Conservation (phyloP, 2,888 invertebrate genomes). For the Physocephala rufipes region DNA sequence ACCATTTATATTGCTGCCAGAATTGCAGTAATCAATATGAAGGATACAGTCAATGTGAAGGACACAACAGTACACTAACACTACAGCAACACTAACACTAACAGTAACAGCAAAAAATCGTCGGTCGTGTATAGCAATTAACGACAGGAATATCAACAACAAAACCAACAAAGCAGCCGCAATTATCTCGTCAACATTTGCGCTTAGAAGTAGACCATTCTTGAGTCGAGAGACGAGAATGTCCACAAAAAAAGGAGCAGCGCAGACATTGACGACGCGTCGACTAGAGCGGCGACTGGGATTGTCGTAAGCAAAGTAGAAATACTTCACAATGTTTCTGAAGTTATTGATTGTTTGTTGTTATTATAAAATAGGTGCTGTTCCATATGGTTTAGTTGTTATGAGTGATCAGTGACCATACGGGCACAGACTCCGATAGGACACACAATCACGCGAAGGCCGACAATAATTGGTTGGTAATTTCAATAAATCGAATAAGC, state of each 20-base stretch:
- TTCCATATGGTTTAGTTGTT: no score
- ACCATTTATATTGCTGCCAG: constrained; percentile 37
- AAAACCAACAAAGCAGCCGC: constrained; percentile 25
- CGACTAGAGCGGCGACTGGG: constrained; percentile 23
- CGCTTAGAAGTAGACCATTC: constrained; percentile 38
- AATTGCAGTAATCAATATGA: constrained; percentile 50
- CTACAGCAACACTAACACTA: constrained; percentile 27
- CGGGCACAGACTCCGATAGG: not conserved
- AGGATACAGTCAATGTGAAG: constrained; percentile 15
- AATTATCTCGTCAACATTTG: constrained; percentile 32
- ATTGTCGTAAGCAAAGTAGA: constrained; percentile 51
- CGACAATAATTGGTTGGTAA: no score
- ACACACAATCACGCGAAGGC: no score
- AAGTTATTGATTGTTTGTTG: no score
- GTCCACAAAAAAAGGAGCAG: not conserved
- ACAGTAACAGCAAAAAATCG: constrained; percentile 54
- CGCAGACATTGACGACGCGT: not conserved
- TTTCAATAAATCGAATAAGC: constrained; percentile 11
- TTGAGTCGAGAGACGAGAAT: not conserved
- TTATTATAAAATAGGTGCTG: constrained; percentile 13
- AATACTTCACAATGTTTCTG: no score
- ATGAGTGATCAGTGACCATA: not conserved
- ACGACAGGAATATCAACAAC: constrained; percentile 23
- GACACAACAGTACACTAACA: no score
- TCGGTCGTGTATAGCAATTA: constrained; percentile 53